Conservation (phyloP, 1,140 invertebrate species). For the Drosophila nigromelanica region DNA sequence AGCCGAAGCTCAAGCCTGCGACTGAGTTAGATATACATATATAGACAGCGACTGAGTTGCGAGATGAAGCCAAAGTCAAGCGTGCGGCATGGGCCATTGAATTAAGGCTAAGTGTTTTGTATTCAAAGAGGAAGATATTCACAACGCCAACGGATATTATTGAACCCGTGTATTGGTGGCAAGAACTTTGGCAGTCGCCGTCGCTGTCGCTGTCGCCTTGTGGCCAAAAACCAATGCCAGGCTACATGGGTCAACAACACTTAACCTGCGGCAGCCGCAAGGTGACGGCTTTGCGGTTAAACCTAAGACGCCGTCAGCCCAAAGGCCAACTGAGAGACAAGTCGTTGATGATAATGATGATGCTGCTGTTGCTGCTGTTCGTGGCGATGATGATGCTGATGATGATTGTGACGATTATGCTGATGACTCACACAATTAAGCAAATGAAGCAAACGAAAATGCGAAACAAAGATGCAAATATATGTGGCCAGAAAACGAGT, state of each 20-base stretch:
- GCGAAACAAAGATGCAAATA: slow-evolving; percentile 11
- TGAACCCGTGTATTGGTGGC: slow-evolving; percentile 10
- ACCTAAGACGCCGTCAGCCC: slow-evolving; percentile 2
- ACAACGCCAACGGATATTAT: background rate
- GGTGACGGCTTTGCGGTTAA: slow-evolving; percentile 45
- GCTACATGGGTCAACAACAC: slow-evolving; percentile 72
- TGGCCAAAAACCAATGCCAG: slow-evolving; percentile 38
- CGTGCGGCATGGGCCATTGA: slow-evolving; percentile 3
- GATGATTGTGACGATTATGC: slow-evolving; percentile 36
- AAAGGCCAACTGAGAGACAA: background rate
- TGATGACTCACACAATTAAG: slow-evolving; percentile 77
- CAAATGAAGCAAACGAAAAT: slow-evolving; percentile 74
- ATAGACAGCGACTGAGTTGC: background rate
- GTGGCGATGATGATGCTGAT: slow-evolving; percentile 15
- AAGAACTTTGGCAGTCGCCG: slow-evolving; percentile 1
- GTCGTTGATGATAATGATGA: slow-evolving; percentile 11
- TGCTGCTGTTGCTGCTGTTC: slow-evolving; percentile 1
- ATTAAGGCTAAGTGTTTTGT: background rate
- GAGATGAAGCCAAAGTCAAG: background rate
- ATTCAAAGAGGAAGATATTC: background rate
- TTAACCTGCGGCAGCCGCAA: slow-evolving; percentile 50
- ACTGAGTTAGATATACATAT: background rate
- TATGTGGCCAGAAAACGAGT: background rate
- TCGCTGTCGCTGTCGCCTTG: background rate
- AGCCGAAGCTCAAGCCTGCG: no score